Conservation (phyloP, 2,113 vertebrate genomes). For the Electrona antarctica region DNA sequence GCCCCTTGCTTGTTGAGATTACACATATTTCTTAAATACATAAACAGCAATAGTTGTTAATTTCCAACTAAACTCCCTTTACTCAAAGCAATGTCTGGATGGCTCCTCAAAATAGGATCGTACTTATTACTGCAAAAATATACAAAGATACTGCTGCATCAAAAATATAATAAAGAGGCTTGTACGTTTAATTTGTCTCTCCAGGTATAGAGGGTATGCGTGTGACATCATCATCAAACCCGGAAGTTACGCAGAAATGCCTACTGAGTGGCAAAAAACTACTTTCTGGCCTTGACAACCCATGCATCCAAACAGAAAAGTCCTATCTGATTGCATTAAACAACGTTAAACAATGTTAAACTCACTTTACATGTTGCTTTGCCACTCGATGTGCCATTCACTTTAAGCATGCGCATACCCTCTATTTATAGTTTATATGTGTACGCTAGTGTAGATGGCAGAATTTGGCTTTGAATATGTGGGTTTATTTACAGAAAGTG, state of each 20-base stretch:
- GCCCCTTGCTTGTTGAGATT: not conserved
- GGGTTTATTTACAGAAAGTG: conserved; percentile 52
- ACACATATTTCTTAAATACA: conserved; percentile 3
- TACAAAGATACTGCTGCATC: conserved; percentile 21
- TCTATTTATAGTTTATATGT: conserved; percentile 5
- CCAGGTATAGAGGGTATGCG: too few species aligned
- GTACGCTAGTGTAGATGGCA: not conserved
- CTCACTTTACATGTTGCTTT: too few species aligned
- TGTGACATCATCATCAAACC: too few species aligned
- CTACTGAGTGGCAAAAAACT: too few species aligned
- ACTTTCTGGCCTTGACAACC: too few species aligned
- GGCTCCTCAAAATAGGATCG: not conserved
- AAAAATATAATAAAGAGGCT: not conserved
- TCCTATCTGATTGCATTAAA: too few species aligned
- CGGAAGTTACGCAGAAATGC: too few species aligned
- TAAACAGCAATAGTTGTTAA: conserved; percentile 19
- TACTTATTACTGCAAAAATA: conserved; percentile 1
- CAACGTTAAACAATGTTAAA: too few species aligned
- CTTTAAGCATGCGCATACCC: too few species aligned
- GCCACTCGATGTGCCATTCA: too few species aligned
- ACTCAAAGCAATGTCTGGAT: not conserved
- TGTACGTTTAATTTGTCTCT: not conserved
- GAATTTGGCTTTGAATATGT: conserved; percentile 36
- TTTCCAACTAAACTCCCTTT: not conserved
- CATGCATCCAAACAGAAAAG: too few species aligned